phyloP scores from a whole-genome alignment of 64 coral and sea anemone species.

The Actinia equina region DNA sequence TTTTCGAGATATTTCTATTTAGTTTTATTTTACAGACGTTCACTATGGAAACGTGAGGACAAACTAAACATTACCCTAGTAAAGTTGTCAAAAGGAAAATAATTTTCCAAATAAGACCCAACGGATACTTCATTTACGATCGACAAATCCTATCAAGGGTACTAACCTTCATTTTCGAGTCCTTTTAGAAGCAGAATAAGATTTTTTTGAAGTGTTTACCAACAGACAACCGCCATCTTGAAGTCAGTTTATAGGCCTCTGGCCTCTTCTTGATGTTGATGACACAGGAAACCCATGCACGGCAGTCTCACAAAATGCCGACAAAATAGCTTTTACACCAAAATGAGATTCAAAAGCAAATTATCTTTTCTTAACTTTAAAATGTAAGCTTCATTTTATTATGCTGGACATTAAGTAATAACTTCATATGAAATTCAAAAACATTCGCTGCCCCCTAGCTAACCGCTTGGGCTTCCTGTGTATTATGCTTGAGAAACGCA shows the following conservation, averaged over 20 bases:
- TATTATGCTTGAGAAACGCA: background rate
- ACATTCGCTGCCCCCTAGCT: no score
- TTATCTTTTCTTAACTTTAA: no score
- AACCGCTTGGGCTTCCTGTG: no score
- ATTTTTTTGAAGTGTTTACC: background rate
- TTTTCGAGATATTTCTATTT: background rate
- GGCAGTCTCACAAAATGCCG: no score
- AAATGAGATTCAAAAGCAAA: no score
- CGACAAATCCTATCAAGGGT: background rate
- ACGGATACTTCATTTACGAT: background rate
- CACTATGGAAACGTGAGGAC: conserved; percentile 14
- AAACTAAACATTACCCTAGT: background rate
- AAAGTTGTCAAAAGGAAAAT: background rate
- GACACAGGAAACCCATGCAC: background rate
- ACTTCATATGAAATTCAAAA: no score
- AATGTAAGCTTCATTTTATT: no score
- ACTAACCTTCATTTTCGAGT: background rate
- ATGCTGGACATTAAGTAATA: no score
- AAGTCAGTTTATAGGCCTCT: background rate
- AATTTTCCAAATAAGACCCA: background rate
- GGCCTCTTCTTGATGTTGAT: background rate
- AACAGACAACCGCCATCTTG: conserved; percentile 34
- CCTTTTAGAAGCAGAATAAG: background rate
- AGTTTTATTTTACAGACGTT: background rate
- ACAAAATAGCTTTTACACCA: no score